Evolutionary conservation across 2,797 vertebrate genomes (phyloP), one percentile per base, ranked within the genome.

Genomic region (Morus bassanus): DNA sequence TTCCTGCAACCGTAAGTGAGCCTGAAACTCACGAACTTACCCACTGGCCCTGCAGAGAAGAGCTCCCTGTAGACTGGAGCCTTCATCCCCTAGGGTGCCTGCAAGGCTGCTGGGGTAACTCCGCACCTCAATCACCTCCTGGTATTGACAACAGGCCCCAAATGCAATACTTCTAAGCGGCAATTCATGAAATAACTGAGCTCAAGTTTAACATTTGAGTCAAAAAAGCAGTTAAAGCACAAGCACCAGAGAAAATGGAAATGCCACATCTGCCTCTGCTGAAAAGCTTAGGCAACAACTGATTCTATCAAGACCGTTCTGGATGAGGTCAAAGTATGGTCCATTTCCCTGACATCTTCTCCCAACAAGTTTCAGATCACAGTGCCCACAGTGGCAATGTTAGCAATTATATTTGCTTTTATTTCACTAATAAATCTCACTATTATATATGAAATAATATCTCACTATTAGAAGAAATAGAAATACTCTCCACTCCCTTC

Each of bases 81-180:
- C 2, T 13, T 37, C 13, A 10, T 46, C 17, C 39, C 25, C 8
- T 11, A 27, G 24, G 53, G 25, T 0, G 1, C 24, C 30, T 43
- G n/a, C 65, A 68, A 51, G 57, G 50, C 24, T 60, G 33, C 41
- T n/a, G 33, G 19, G 18, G 4, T 31, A 61, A 39, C 8, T 7
- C 28, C 37, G 73, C 78, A 50, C 54, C 72, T 69, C 18, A 2
- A 33, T 33, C 41, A 35, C 13, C 17, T 27, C 37, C 41, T 27
- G 1, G 12, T 19, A 61, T 5, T 1, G 0, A 17, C 30, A 59
- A 30, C 13, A 19, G 39, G 25, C 11, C 35, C 39, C 6, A 48
- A 2, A 7, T 39, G 21, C 41, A 50, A 50, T 18, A 39, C 5
- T 28, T 92, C 6, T 4, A 51, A 54, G n/a, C 28, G 89, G 24